Evolutionary conservation across 2,797 vertebrate genomes (phyloP), one percentile per base, ranked within the genome.

Genomic region (Champsocephalus esox): DNA sequence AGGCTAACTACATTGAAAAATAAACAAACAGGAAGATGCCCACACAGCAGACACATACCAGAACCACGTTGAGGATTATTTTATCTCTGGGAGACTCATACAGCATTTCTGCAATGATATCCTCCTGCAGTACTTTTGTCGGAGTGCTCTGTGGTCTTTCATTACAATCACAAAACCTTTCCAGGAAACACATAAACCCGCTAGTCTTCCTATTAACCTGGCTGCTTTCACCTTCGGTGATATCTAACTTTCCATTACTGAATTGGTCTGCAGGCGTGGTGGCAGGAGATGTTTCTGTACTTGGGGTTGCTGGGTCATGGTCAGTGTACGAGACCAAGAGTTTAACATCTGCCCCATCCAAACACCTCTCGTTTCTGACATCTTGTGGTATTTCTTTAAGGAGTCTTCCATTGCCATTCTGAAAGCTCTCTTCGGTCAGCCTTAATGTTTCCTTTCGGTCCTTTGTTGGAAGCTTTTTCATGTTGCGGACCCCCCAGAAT

Each of bases 11-110:
- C 88, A 99, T 91, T 79, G 98, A 98, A 85, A 99, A 99, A 95
- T 97, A 99, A 87, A 99, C 94, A 93, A 98, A 99, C 97, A 99
- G 96, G 90, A 98, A 96, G 90, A 99, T 92, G 66, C 97, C 98
- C 92, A 99, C 81, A 0, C 92, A 96, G 92, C 97, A 98, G 78
- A 99, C 96, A 12, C 92, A 84, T 16, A 97, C 3, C 76, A 99
- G 94, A 84, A 95, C 96, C 68, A 92, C 12, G 89, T 99, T 99
- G 56, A 99, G 95, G 77, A 98, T 62, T 56, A 97, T 51, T 92
- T 96, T 98, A 69, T 96, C 93, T 90, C 92, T 93, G 0, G 96
- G 96, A 55, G 96, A 92, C 90, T 99, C 98, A 44, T 99, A 95
- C 88, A 99, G 92, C 96, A 98, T 96, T 88, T 97, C 94, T 71